Conservation (phyloP, 2,888 invertebrate species). For the Ectemnius cavifrons region DNA sequence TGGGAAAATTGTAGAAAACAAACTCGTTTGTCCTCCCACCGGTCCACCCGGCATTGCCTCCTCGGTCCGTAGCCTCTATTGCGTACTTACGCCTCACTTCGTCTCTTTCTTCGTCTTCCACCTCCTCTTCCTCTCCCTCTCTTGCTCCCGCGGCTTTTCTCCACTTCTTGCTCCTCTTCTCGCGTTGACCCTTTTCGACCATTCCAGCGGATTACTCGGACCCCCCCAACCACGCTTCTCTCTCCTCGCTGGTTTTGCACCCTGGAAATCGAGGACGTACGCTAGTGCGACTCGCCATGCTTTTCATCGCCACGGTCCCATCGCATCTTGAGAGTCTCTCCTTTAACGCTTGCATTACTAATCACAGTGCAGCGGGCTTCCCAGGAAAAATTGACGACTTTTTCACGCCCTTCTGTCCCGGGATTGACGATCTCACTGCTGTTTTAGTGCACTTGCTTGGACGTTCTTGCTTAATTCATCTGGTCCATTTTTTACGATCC, state of each 20-base stretch:
- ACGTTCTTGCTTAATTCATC: too few species aligned
- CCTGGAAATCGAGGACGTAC: slow-evolving; percentile 1
- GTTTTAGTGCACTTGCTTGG: background rate
- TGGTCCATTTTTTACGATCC: too few species aligned
- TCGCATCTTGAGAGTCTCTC: too few species aligned
- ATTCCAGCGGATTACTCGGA: slow-evolving; percentile 1
- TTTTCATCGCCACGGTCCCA: background rate
- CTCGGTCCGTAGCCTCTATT: background rate
- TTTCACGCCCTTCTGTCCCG: background rate
- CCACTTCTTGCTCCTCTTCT: slow-evolving; percentile 4
- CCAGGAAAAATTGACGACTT: background rate
- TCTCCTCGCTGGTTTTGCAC: background rate
- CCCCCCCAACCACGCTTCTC: background rate
- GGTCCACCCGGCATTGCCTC: slow-evolving; percentile 22
- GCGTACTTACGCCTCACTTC: slow-evolving; percentile 1
- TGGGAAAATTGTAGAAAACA: slow-evolving; percentile 77
- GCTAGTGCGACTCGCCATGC: too few species aligned
- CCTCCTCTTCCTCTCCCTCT: slow-evolving; percentile 22
- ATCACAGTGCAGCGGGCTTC: background rate
- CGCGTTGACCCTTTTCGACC: slow-evolving; percentile 13
- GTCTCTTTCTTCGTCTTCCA: slow-evolving; percentile 16
- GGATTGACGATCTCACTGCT: background rate
- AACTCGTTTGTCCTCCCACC: slow-evolving; percentile 68
- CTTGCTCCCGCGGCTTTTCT: slow-evolving; percentile 8
- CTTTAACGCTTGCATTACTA: too few species aligned